A percentile compares a stretch with the other conserved stretches of the same genome.
Evolutionary conservation across 2,888 invertebrate genomes (phyloP).

Genomic region (Chesias legatella): DNA sequence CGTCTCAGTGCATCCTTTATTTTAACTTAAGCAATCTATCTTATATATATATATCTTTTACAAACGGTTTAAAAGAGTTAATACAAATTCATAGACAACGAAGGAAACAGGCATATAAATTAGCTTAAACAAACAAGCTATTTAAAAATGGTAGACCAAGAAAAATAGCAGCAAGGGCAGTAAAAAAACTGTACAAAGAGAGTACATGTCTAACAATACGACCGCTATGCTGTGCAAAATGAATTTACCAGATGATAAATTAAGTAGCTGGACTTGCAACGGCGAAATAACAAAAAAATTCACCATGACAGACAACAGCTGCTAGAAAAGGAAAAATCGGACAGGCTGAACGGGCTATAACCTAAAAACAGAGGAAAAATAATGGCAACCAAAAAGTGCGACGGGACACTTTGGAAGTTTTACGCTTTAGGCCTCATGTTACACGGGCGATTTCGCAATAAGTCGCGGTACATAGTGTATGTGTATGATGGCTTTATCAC

Average conservation of each 20-base stretch:
- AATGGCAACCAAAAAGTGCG: constrained; percentile 27
- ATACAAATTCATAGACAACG: no score
- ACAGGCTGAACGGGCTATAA: constrained; percentile 26
- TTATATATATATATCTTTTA: no score
- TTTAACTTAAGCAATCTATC: no score
- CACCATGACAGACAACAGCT: constrained; percentile 32
- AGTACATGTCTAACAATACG: constrained; percentile 1
- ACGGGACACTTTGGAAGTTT: constrained; percentile 25
- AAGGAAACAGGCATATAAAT: no score
- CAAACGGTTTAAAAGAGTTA: no score
- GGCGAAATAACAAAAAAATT: constrained; percentile 18
- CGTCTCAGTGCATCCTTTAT: no score
- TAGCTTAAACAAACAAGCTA: no score
- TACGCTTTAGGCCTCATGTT: not conserved
- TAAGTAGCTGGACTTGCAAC: constrained; percentile 17
- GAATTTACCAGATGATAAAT: constrained; percentile 15
- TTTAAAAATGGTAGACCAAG: no score
- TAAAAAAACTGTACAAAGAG: not conserved
- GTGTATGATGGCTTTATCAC: no score
- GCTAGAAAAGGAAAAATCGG: constrained; percentile 29
- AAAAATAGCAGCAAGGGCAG: no score
- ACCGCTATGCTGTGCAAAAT: constrained; percentile 8
- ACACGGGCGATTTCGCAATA: no score
- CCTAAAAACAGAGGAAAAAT: constrained; percentile 26
- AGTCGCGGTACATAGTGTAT: no score